Evolutionary conservation across 1,140 invertebrate species (phyloP).

Genomic region (Bombus vancouverensis): DNA sequence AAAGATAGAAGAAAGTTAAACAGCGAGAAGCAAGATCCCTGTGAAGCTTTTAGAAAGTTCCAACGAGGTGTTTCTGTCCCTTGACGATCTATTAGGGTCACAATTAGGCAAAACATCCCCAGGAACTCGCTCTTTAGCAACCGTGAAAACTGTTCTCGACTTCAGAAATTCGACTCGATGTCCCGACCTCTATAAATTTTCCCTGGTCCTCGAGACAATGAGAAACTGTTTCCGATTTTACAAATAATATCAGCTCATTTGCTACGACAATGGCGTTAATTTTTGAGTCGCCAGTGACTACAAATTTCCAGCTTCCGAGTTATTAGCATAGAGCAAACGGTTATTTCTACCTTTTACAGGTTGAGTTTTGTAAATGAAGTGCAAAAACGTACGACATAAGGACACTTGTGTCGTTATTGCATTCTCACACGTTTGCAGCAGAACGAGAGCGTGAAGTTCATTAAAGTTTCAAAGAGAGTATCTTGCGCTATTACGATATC

Average conservation of each 20-base stretch:
- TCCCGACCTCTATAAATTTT: background rate
- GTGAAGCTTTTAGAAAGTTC: slow-evolving; percentile 40
- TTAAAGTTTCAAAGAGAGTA: too few species aligned
- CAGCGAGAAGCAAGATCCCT: background rate
- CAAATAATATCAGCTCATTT: slow-evolving; percentile 11
- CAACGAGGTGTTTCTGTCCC: slow-evolving; percentile 17
- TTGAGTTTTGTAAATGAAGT: too few species aligned
- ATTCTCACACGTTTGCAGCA: too few species aligned
- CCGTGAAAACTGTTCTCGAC: slow-evolving; percentile 18
- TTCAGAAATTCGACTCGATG: background rate
- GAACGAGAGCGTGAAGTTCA: too few species aligned
- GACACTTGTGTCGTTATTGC: too few species aligned
- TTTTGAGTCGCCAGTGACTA: too few species aligned
- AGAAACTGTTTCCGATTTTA: background rate
- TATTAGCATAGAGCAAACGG: too few species aligned
- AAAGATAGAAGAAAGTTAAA: slow-evolving; percentile 50
- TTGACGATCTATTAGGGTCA: slow-evolving; percentile 34
- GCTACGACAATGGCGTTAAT: too few species aligned
- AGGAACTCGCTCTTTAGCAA: background rate
- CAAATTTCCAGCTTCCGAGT: too few species aligned
- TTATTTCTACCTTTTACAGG: too few species aligned
- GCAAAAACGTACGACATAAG: too few species aligned
- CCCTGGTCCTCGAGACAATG: background rate
- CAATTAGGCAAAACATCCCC: slow-evolving; percentile 37
- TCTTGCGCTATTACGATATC: too few species aligned